Conservation (phyloP, 2,113 vertebrate species). For the Notothenia coriiceps region DNA sequence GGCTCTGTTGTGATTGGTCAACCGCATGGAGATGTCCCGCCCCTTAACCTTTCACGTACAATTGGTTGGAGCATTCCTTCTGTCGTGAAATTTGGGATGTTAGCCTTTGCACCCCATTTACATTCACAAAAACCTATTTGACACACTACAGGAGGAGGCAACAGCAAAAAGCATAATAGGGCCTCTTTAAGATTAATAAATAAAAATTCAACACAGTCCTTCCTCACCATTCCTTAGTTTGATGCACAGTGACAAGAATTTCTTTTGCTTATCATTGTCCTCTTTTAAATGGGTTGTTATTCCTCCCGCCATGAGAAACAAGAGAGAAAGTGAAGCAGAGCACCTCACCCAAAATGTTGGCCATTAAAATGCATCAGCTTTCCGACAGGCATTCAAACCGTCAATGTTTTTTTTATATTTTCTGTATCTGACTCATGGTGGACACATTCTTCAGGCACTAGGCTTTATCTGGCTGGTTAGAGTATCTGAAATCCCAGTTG, state of each 20-base stretch:
- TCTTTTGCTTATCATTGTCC: conserved; percentile 40
- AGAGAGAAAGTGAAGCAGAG: conserved; percentile 41
- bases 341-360: conserved; percentile 49
- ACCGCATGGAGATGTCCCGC: too few relatives aligned
- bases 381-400: conserved; percentile 72
- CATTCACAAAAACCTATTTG: too few relatives aligned
- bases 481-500: conserved; percentile 82
- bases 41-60: too few relatives aligned
- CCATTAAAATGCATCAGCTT: conserved; percentile 81
- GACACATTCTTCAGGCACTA: conserved; percentile 71
- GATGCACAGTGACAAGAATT: conserved; percentile 22
- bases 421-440: conserved; percentile 51
- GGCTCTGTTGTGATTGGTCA: too few relatives aligned
- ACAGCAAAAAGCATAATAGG: too few relatives aligned
- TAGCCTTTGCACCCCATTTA: too few relatives aligned
- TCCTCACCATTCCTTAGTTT: neutral
- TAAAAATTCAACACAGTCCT: conserved; percentile 29
- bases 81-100: too few relatives aligned
- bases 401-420: conserved; percentile 52
- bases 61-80: too few relatives aligned
- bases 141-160: too few relatives aligned
- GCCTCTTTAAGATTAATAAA: conserved; percentile 17
- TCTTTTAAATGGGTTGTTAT: conserved; percentile 38
- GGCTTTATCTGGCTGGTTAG: conserved; percentile 79
- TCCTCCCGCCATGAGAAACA: conserved; percentile 8